Percentiles rank a stretch among this genome's conserved stretches.
These are phyloP conservation scores for Coreius guichenoti DNA, from an alignment of 2,797 vertebrate species.

Conservation along the genomic window DNA sequence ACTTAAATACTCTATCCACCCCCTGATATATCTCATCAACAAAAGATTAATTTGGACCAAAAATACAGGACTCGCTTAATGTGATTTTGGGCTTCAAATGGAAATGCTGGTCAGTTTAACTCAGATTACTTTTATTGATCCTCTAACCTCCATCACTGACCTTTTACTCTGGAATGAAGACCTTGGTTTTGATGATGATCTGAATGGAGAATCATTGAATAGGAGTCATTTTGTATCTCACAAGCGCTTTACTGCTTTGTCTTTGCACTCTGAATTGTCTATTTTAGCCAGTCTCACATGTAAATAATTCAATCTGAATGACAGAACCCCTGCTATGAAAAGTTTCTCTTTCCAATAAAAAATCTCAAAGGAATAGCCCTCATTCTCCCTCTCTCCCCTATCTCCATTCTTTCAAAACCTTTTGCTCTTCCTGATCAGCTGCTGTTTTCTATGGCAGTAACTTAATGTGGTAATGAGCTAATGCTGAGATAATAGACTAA, in stretches of 20 bases:
- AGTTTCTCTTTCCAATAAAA: conserved; percentile 14
- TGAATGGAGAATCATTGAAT: conserved; percentile 22
- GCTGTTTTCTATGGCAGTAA: background rate
- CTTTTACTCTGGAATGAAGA: background rate
- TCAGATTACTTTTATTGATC: conserved; percentile 21
- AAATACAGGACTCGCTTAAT: background rate
- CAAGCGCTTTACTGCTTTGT: background rate
- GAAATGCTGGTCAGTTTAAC: conserved; percentile 17
- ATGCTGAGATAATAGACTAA: conserved; percentile 16
- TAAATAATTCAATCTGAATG: conserved; percentile 14
- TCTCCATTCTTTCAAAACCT: background rate
- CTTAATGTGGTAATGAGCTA: background rate
- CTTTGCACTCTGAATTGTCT: background rate
- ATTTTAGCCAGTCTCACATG: background rate
- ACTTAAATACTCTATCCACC: conserved; percentile 8
- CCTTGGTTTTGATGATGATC: background rate
- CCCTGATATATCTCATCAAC: conserved; percentile 11
- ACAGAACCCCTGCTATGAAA: conserved; percentile 17
- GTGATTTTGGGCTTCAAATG: conserved; percentile 2
- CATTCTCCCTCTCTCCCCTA: background rate
- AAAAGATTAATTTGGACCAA: conserved; percentile 1
- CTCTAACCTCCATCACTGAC: background rate
- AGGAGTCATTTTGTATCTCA: background rate
- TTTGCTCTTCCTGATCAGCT: background rate
- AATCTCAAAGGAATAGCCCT: background rate